These are phyloP conservation scores for Puffinus mauretanicus DNA, from an alignment of 2,113 vertebrate genomes.

Conservation along the genomic window DNA sequence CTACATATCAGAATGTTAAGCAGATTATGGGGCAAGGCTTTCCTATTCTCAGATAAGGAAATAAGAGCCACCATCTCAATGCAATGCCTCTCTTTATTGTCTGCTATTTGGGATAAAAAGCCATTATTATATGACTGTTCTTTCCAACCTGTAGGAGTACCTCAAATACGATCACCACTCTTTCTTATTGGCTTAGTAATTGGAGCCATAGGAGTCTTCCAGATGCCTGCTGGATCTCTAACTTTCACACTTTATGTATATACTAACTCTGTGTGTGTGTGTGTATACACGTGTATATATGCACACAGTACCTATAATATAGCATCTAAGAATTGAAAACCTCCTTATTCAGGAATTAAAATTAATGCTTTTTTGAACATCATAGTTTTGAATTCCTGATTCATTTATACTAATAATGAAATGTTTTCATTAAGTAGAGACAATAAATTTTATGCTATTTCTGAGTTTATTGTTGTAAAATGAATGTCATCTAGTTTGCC, in stretches of 20 bases:
- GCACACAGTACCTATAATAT: background rate
- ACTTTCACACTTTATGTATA: rapidly evolving
- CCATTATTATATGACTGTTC: background rate
- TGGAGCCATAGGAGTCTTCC: background rate
- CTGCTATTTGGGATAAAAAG: background rate
- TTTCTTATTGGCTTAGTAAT: background rate
- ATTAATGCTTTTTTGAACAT: background rate
- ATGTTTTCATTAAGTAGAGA: background rate
- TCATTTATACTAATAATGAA: background rate
- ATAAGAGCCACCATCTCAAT: background rate
- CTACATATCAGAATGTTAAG: background rate
- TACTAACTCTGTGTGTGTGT: background rate
- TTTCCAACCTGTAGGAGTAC: background rate
- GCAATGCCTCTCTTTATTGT: background rate
- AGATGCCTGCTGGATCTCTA: background rate
- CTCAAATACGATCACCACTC: background rate
- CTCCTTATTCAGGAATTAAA: background rate
- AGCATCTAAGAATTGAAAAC: background rate
- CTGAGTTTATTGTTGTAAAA: background rate
- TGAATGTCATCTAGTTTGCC: background rate
- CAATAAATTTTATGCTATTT: background rate
- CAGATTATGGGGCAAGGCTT: background rate
- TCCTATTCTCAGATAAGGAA: background rate
- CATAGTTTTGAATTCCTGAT: background rate
- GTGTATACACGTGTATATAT: no score